A percentile compares a stretch with the other conserved stretches of the same genome.
phyloP scores from a whole-genome alignment of 2,888 invertebrate species.

The Phasia obesa region DNA sequence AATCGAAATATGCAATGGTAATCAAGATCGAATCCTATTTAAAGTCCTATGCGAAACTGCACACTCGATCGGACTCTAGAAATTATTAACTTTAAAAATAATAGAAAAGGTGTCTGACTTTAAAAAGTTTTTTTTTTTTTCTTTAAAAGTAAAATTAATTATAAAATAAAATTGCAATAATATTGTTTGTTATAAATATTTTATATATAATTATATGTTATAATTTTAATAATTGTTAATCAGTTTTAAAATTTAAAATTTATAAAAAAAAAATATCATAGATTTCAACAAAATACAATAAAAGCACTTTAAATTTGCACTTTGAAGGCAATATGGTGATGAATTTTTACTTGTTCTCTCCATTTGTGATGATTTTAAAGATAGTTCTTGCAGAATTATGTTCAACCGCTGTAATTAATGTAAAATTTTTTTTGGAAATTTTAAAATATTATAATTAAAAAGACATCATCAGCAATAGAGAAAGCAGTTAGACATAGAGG shows the following conservation, averaged over 20 bases:
- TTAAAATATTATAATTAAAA: not conserved
- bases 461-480: not conserved
- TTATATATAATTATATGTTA: not conserved
- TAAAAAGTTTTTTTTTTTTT: not conserved
- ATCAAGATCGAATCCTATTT: too few species aligned
- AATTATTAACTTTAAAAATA: not conserved
- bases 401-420: constrained; percentile 50
- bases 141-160: not conserved
- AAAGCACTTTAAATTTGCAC: constrained; percentile 78
- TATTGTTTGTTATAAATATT: not conserved
- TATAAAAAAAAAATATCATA: constrained; percentile 53
- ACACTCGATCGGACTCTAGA: too few species aligned
- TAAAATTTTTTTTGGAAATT: constrained; percentile 4
- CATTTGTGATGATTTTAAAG: constrained; percentile 55
- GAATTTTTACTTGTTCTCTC: constrained; percentile 34
- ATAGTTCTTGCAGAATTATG: not conserved
- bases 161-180: not conserved
- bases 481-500: not conserved
- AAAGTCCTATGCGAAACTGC: too few species aligned
- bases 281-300: constrained; percentile 71
- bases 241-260: constrained; percentile 10
- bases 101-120: not conserved
- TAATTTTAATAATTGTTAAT: constrained; percentile 9
- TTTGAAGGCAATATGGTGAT: constrained; percentile 79
- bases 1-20: too few species aligned